Conservation (phyloP, 2,797 vertebrate genomes). For the Tragelaphus eurycerus region DNA sequence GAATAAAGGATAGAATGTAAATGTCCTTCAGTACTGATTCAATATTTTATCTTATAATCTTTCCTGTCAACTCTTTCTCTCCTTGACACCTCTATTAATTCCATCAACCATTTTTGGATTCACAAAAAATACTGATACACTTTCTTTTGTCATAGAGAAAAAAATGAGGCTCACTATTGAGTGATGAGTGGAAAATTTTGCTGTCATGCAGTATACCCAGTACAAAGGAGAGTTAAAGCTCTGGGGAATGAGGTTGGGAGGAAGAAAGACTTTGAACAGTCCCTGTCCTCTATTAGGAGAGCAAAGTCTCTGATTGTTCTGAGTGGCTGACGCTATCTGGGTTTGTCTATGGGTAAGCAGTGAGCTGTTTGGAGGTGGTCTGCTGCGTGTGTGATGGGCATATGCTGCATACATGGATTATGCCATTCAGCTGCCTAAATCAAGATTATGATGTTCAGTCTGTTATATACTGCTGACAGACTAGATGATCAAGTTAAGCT, state of each 20-base stretch:
- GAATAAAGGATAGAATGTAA: not conserved
- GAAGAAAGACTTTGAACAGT: not conserved
- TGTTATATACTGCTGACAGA: not conserved
- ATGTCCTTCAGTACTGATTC: constrained; percentile 22
- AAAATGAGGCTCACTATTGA: not conserved
- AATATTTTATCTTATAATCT: constrained; percentile 15
- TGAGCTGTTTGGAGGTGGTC: not conserved
- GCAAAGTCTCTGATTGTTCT: not conserved
- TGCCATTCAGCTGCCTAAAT: not conserved
- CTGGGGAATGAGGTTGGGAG: not conserved
- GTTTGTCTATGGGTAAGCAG: not conserved
- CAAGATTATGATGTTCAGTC: not conserved
- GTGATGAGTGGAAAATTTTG: not conserved
- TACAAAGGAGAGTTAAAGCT: not conserved
- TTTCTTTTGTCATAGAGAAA: not conserved
- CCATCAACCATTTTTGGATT: not conserved
- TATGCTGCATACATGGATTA: not conserved
- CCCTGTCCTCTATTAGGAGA: not conserved
- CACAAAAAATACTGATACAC: not conserved
- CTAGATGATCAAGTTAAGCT: not conserved
- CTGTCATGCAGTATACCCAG: fast-evolving
- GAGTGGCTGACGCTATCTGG: not conserved
- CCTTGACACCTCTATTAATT: constrained; percentile 1
- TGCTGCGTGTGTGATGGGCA: not conserved
- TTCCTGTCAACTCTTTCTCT: not conserved